phyloP scores from a whole-genome alignment of 2,888 invertebrate species.

The Mythimna albipuncta region DNA sequence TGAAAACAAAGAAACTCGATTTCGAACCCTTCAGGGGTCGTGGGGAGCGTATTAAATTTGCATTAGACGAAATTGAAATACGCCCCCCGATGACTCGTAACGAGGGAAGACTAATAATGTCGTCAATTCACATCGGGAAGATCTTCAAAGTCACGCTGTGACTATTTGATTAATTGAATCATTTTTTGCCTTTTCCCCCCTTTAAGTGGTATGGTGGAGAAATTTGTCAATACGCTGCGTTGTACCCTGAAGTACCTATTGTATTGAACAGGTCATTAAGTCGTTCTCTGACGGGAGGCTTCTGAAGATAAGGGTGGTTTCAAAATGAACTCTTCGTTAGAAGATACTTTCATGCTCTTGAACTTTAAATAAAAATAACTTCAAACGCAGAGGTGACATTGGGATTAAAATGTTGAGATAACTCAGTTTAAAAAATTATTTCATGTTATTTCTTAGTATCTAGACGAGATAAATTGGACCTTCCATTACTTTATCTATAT shows the following conservation, averaged over 20 bases:
- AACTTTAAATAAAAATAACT: slow-evolving; percentile 11
- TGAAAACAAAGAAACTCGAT: slow-evolving; percentile 87
- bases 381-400: neutral
- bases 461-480: slow-evolving; percentile 4
- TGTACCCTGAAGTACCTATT: slow-evolving; percentile 58
- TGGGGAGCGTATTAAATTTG: slow-evolving; percentile 89
- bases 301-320: slow-evolving; percentile 20
- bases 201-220: slow-evolving; percentile 64
- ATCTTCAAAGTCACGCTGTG: slow-evolving; percentile 86
- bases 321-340: slow-evolving; percentile 9
- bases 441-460: neutral
- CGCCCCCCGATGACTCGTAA: slow-evolving; percentile 88
- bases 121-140: slow-evolving; percentile 84
- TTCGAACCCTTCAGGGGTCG: slow-evolving; percentile 82
- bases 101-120: slow-evolving; percentile 88
- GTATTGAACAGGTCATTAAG: slow-evolving; percentile 54
- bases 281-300: slow-evolving; percentile 15
- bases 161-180: slow-evolving; percentile 89
- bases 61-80: slow-evolving; percentile 90
- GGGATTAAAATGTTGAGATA: neutral
- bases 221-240: slow-evolving; percentile 71
- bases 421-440: neutral
- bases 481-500: neutral
- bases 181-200: slow-evolving; percentile 80
- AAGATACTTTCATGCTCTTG: slow-evolving; percentile 1